These are phyloP conservation scores for Zygaena filipendulae DNA, from an alignment of 2,888 invertebrate species.

Conservation along the genomic window DNA sequence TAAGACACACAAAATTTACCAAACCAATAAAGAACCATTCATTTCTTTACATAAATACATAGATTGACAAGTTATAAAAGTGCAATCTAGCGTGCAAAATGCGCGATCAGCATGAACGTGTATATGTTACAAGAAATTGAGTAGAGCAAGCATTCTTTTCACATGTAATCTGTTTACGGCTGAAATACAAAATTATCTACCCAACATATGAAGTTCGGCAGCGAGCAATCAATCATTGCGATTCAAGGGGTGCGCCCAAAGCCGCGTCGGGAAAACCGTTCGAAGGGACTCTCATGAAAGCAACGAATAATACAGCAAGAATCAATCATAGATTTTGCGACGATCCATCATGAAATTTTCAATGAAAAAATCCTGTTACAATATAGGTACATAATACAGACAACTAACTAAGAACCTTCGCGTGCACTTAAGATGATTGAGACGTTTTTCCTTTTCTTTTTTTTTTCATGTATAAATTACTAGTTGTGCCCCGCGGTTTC, in stretches of 20 bases:
- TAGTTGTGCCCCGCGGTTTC: too few relatives aligned
- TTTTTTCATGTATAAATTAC: conserved; percentile 6
- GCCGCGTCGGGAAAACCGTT: conserved; percentile 50
- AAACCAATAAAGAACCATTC: too few relatives aligned
- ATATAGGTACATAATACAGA: conserved; percentile 23
- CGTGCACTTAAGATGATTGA: conserved; percentile 22
- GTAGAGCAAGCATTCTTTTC: conserved; percentile 58
- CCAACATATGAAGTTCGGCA: conserved; percentile 65
- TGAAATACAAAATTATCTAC: conserved; percentile 66
- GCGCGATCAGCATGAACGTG: conserved; percentile 47
- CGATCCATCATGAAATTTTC: conserved; percentile 62
- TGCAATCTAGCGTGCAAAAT: conserved; percentile 28
- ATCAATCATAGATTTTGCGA: conserved; percentile 67
- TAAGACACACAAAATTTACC: too few relatives aligned
- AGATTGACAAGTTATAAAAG: too few relatives aligned
- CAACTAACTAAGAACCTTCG: conserved; percentile 17
- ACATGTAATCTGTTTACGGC: conserved; percentile 63
- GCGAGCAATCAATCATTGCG: conserved; percentile 56
- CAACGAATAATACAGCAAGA: conserved; percentile 62
- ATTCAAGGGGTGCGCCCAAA: conserved; percentile 50
- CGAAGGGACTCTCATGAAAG: conserved; percentile 54
- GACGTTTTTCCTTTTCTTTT: neutral
- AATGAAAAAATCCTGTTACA: conserved; percentile 41
- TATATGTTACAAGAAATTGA: too few relatives aligned
- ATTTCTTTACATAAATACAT: too few relatives aligned